Evolutionary conservation across 2,113 vertebrate species (phyloP), one percentile per base, ranked within the genome.

Genomic region (Zosterops hypoxanthus): DNA sequence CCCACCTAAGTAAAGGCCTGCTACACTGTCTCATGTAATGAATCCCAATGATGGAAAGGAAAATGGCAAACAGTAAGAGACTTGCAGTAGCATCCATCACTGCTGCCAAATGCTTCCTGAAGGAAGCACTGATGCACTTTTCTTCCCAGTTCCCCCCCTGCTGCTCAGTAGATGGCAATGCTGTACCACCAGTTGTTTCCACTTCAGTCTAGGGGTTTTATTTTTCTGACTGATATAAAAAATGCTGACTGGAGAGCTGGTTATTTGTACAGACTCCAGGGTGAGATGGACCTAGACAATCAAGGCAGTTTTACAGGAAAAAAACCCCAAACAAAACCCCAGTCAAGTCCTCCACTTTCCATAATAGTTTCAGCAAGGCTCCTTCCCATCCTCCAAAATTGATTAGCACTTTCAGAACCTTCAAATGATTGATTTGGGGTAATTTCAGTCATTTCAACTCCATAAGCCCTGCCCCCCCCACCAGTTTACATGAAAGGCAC

Each of bases 151-250:
- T 83, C 14, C 28, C 91, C 28, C 12, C 14, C 25, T 81, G 41
- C 60, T 88, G 72, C 42, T 94, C 95, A 91, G 80, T 72, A 97
- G 94, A 88, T 96, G 93, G 92, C 90, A 93, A 90, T 86, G 52
- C 68, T 81, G 72, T 78, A 57, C 80, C 39, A 65, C 8, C 7
- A 52, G 9, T 34, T 69, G 56, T 29, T 88, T 83, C 29, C 18
- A 42, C 49, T 81, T 89, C 41, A 69, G 41, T 36, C 34, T 28
- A 41, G 25, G 23, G 20, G 8, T 52, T 79, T 71, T 79, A n/a
- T 61, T 89, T 84, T 85, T 55, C 61, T 86, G 39, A 57, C 24
- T 36, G 70, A 73, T 76, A 47, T 59, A 63, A 50, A 61, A n/a
- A 39, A 34, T 8, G 2, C 20, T 70, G 52, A 47, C 28, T 3